phyloP scores from a whole-genome alignment of 2,797 vertebrate genomes.

The Amphiprion clarkii region DNA sequence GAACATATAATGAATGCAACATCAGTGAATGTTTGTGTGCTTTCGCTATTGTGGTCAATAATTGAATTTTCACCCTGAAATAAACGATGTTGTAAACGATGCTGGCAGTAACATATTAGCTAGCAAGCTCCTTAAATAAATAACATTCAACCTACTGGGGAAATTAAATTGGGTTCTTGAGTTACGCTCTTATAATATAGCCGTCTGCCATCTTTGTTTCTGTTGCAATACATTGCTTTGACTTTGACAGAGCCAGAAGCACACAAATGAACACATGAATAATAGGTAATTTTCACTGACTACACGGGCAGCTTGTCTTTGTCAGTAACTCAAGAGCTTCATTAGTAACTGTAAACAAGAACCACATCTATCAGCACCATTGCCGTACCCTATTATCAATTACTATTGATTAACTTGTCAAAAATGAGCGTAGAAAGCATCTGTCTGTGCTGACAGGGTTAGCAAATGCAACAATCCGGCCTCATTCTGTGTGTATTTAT shows the following conservation, averaged over 20 bases:
- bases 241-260: slow-evolving; percentile 14
- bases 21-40: slow-evolving; percentile 23
- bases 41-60: not conserved
- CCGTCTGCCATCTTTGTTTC: slow-evolving; percentile 2
- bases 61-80: slow-evolving; percentile 25
- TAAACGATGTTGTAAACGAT: not conserved
- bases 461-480: slow-evolving; percentile 23
- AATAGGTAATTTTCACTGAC: slow-evolving; percentile 32
- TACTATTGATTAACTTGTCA: slow-evolving; percentile 63
- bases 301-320: slow-evolving; percentile 34
- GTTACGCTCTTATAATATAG: slow-evolving; percentile 7
- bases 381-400: slow-evolving; percentile 50
- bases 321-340: slow-evolving; percentile 38
- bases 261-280: slow-evolving; percentile 40
- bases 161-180: slow-evolving; percentile 22
- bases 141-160: not conserved
- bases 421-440: slow-evolving; percentile 31
- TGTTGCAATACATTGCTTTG: slow-evolving; percentile 1
- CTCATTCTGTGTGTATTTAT: slow-evolving; percentile 34
- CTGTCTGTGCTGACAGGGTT: slow-evolving; percentile 29
- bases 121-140: slow-evolving; percentile 5
- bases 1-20: not conserved
- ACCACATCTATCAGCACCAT: slow-evolving; percentile 34
- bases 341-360: slow-evolving; percentile 67
- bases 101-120: slow-evolving; percentile 18